Percentiles rank a stretch among this genome's conserved stretches.
Conservation (phyloP, 2,797 vertebrate genomes). For the Dicrostonyx torquatus region DNA sequence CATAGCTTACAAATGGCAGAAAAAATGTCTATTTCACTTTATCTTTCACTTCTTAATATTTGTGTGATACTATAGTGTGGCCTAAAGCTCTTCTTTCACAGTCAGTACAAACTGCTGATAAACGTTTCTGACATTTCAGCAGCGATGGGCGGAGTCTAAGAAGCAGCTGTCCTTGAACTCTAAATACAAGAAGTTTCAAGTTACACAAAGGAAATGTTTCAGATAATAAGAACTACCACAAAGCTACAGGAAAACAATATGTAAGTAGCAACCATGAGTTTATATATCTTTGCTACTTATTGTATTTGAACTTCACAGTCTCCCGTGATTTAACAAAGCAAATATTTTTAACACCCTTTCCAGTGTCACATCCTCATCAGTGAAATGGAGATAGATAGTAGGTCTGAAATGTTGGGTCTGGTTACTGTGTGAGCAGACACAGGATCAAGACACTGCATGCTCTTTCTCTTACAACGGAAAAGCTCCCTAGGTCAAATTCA, state of each 20-base stretch:
- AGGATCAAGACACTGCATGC: neutral
- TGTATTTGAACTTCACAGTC: neutral
- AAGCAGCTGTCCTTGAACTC: conserved; percentile 1
- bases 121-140: neutral
- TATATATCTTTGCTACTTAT: neutral
- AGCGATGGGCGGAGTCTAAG: neutral
- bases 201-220: neutral
- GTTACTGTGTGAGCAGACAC: neutral
- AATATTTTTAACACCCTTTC: neutral
- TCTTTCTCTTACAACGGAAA: neutral
- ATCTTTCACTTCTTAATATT: neutral
- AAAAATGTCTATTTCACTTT: neutral
- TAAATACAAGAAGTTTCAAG: conserved; percentile 32
- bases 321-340: neutral
- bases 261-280: neutral
- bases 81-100: neutral
- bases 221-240: neutral
- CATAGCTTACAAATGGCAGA: neutral
- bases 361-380: neutral
- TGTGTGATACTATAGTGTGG: neutral
- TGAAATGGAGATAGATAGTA: neutral
- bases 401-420: neutral
- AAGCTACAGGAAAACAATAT: neutral
- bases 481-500: neutral
- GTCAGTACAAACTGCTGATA: neutral